phyloP scores from a whole-genome alignment of 2,797 vertebrate genomes.

The Pseudopleuronectes americanus region DNA sequence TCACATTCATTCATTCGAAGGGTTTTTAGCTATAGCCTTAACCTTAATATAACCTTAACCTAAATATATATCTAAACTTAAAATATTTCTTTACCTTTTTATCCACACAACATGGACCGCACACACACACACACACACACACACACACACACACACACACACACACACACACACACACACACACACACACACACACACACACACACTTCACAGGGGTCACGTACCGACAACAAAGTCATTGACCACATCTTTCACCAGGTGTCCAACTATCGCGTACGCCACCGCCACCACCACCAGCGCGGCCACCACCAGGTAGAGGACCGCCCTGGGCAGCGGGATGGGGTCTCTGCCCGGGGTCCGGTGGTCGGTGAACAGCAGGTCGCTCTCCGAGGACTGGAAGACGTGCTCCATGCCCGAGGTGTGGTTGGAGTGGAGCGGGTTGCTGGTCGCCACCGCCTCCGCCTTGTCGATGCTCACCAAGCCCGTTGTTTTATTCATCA shows the following conservation, averaged over 20 bases:
- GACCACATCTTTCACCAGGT: conserved; percentile 91
- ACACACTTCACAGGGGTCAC: conserved; percentile 42
- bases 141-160: conserved; percentile 6
- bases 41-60: too few species aligned
- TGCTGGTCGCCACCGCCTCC: conserved; percentile 86
- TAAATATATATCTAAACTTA: too few species aligned
- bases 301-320: conserved; percentile 91
- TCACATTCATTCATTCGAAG: too few species aligned
- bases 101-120: too few species aligned
- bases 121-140: neutral
- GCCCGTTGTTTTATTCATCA: conserved; percentile 87
- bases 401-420: conserved; percentile 88
- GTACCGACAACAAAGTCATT: conserved; percentile 90
- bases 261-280: conserved; percentile 90
- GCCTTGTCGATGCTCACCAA: conserved; percentile 81
- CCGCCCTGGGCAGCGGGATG: conserved; percentile 89
- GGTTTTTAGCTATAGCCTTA: too few species aligned
- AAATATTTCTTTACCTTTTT: too few species aligned
- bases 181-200: neutral
- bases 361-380: conserved; percentile 88
- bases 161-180: neutral
- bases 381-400: conserved; percentile 88
- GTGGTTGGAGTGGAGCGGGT: conserved; percentile 86
- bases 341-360: conserved; percentile 84
- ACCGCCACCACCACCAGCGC: conserved; percentile 91